These are phyloP conservation scores for Dryococelus australis DNA, from an alignment of 2,888 invertebrate species.

Conservation along the genomic window DNA sequence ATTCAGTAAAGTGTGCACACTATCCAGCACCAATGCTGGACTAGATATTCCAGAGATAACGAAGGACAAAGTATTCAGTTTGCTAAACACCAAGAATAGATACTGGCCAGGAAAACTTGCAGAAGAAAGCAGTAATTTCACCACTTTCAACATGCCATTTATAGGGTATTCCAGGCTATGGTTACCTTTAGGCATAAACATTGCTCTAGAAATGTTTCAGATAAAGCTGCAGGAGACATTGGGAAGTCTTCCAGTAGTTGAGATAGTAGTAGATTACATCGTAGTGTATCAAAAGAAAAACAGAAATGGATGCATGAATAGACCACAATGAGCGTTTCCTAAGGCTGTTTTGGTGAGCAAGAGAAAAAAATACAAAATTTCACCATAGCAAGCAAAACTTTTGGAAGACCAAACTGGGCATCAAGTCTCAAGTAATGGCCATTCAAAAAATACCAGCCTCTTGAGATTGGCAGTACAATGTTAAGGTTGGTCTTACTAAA, in stretches of 20 bases:
- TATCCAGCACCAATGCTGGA: neutral
- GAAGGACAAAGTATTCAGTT: neutral
- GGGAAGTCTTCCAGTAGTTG: neutral
- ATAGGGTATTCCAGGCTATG: neutral
- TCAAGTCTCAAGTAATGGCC: too few species aligned
- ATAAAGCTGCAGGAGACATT: neutral
- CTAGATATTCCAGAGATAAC: neutral
- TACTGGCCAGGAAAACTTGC: neutral
- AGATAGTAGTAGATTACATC: neutral
- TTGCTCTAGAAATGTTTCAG: neutral
- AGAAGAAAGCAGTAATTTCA: neutral
- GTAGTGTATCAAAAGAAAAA: neutral
- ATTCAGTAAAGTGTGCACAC: neutral
- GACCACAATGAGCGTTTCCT: neutral
- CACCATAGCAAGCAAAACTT: neutral
- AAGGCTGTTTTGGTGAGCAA: neutral
- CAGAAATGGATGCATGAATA: neutral
- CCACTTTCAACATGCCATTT: neutral
- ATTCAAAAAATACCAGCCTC: too few species aligned
- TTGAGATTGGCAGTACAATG: too few species aligned
- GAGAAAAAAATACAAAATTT: neutral
- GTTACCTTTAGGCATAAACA: neutral
- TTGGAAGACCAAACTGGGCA: neutral
- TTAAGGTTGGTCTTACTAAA: too few species aligned
- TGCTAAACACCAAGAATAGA: neutral